Percentiles rank a stretch among this genome's conserved stretches.
Conservation (phyloP, 2,888 invertebrate species). For the Siphlonurus alternatus region DNA sequence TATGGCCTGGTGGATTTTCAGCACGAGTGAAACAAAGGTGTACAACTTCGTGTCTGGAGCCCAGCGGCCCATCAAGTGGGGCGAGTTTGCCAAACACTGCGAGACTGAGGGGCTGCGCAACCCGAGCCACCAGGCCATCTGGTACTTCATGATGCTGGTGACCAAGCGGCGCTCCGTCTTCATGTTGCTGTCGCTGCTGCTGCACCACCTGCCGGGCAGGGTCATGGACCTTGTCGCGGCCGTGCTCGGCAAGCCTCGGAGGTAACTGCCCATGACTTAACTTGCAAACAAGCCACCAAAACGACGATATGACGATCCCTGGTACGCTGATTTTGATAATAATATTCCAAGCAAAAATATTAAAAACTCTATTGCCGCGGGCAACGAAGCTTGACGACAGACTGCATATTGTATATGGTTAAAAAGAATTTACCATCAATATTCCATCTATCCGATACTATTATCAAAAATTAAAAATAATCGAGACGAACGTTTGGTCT, state of each 20-base stretch:
- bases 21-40: constrained; percentile 21
- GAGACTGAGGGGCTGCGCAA: constrained; percentile 5
- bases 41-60: constrained; percentile 38
- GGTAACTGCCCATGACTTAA: too few relatives aligned
- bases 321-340: too few relatives aligned
- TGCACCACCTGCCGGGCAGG: constrained; percentile 6
- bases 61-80: constrained; percentile 36
- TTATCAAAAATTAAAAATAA: too few relatives aligned
- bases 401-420: too few relatives aligned
- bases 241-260: background rate
- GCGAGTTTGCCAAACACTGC: constrained; percentile 24
- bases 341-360: too few relatives aligned
- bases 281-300: constrained; percentile 4
- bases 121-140: constrained; percentile 14
- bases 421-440: too few relatives aligned
- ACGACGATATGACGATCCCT: too few relatives aligned
- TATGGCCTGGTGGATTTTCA: too few relatives aligned
- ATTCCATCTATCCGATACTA: too few relatives aligned
- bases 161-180: constrained; percentile 4
- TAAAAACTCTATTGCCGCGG: too few relatives aligned
- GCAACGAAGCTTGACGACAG: too few relatives aligned
- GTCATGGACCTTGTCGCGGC: constrained; percentile 4
- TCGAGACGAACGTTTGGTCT: too few relatives aligned
- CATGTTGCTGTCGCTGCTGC: background rate
- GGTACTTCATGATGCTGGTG: constrained; percentile 28